A percentile compares a stretch with the other conserved stretches of the same genome.
phyloP scores from a whole-genome alignment of 2,797 vertebrate species.

The Helicolenus hilgendorfi region DNA sequence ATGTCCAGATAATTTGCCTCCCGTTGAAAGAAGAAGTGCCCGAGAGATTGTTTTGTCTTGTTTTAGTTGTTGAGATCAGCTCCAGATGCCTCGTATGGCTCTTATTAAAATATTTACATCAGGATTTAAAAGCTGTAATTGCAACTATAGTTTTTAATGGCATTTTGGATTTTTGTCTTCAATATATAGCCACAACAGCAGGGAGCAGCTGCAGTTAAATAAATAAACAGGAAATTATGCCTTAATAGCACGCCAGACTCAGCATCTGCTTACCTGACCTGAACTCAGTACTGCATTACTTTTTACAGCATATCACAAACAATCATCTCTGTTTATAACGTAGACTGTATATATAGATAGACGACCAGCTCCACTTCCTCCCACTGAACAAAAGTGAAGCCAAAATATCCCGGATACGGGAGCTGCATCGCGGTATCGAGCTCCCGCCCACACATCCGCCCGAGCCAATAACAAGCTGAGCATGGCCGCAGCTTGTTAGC shows the following conservation, averaged over 20 bases:
- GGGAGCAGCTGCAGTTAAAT: constrained; percentile 7
- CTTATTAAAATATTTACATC: constrained; percentile 25
- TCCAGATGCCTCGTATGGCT: constrained; percentile 6
- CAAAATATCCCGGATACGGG: too few species aligned
- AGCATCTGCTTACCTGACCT: constrained; percentile 25
- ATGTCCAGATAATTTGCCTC: not conserved
- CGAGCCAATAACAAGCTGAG: too few species aligned
- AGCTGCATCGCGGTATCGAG: too few species aligned
- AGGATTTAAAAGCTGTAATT: constrained; percentile 21
- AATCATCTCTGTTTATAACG: not conserved
- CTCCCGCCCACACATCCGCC: accelerated
- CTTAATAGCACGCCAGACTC: not conserved
- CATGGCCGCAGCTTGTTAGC: too few species aligned
- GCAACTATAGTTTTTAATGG: constrained; percentile 21
- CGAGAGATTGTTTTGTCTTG: constrained; percentile 21
- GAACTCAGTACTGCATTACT: not conserved
- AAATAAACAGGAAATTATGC: constrained; percentile 3
- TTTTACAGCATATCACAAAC: constrained; percentile 18
- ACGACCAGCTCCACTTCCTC: not conserved
- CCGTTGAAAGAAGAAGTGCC: constrained; percentile 15
- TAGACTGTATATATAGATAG: not conserved
- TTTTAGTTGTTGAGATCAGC: constrained; percentile 24
- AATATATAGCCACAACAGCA: constrained; percentile 12
- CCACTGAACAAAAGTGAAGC: too few species aligned
- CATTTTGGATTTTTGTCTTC: not conserved